Evolutionary conservation across 2,888 invertebrate species (phyloP).

Genomic region (Cerceris rybyensis): DNA sequence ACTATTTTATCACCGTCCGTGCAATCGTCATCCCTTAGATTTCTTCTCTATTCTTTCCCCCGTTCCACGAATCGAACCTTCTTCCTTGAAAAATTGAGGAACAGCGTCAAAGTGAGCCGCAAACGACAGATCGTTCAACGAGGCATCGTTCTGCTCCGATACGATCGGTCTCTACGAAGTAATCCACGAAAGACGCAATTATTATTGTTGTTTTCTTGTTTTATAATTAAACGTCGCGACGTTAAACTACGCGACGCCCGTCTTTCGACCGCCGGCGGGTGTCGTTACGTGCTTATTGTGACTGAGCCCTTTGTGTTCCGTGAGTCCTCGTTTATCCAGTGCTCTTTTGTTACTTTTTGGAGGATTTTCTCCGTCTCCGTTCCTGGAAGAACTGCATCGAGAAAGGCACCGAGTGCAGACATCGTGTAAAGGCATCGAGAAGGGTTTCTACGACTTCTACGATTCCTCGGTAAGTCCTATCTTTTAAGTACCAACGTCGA

Average conservation of each 20-base stretch:
- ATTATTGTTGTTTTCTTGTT: constrained; percentile 25
- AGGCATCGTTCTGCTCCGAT: too few relatives aligned
- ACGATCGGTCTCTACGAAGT: not conserved
- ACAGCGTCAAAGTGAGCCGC: too few relatives aligned
- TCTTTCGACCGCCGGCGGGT: constrained; percentile 53
- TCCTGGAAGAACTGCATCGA: constrained; percentile 5
- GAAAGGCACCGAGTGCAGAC: too few relatives aligned
- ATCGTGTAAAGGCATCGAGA: too few relatives aligned
- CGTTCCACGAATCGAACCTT: too few relatives aligned
- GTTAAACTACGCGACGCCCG: constrained; percentile 7
- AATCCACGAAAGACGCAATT: not conserved
- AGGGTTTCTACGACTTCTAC: constrained; percentile 21
- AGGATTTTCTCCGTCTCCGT: constrained; percentile 64
- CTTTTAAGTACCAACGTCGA: too few relatives aligned
- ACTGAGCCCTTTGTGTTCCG: constrained; percentile 70
- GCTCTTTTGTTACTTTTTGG: constrained; percentile 67
- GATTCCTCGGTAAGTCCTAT: too few relatives aligned
- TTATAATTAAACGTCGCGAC: constrained; percentile 31
- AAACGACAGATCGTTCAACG: too few relatives aligned
- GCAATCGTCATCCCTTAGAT: not conserved
- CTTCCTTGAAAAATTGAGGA: too few relatives aligned
- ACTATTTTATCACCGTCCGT: constrained; percentile 22
- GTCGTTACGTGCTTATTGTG: constrained; percentile 62
- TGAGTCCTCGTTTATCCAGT: constrained; percentile 60
- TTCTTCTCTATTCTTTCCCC: not conserved